A percentile compares a stretch with the other conserved stretches of the same genome.
phyloP scores from a whole-genome alignment of 2,888 invertebrate genomes.

The Eulithis prunata region DNA sequence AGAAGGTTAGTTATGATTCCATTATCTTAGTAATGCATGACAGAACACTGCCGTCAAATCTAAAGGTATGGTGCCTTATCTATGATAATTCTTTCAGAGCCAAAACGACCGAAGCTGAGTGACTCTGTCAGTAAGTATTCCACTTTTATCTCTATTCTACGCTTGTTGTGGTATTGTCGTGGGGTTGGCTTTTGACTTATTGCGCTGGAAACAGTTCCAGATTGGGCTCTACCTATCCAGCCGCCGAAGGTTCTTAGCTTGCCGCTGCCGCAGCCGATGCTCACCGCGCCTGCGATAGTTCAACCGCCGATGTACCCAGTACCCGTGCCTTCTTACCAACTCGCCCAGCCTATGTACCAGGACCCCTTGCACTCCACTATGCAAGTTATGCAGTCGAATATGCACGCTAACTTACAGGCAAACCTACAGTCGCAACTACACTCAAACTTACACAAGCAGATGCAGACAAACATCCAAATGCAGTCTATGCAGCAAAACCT shows the following conservation, averaged over 20 bases:
- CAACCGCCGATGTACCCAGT: slow-evolving; percentile 23
- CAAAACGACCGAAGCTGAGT: slow-evolving; percentile 29
- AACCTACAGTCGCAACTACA: slow-evolving; percentile 8
- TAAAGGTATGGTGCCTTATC: slow-evolving; percentile 9
- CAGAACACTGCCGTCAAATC: slow-evolving; percentile 1
- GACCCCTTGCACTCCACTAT: slow-evolving; percentile 13
- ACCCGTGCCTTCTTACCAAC: slow-evolving; percentile 13
- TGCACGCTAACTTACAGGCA: slow-evolving; percentile 11
- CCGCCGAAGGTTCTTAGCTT: slow-evolving; percentile 47
- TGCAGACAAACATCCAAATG: slow-evolving; percentile 13
- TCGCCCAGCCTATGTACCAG: slow-evolving; percentile 15
- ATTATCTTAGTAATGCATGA: slow-evolving; percentile 5
- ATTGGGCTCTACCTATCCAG: slow-evolving; percentile 53
- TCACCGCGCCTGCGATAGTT: slow-evolving; percentile 29
- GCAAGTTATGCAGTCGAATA: slow-evolving; percentile 5
- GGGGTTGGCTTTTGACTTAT: slow-evolving; percentile 11
- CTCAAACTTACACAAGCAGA: slow-evolving; percentile 4
- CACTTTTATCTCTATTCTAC: background rate
- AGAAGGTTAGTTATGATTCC: slow-evolving; percentile 32
- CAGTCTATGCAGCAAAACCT: slow-evolving; percentile 17
- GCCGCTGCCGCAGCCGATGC: slow-evolving; percentile 28
- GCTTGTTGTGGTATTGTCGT: background rate
- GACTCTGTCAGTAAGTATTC: slow-evolving; percentile 48
- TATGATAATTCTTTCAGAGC: slow-evolving; percentile 39
- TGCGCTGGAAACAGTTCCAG: slow-evolving; percentile 56